Evolutionary conservation across 2,797 vertebrate genomes (phyloP).

Genomic region (Gymnocypris eckloni): DNA sequence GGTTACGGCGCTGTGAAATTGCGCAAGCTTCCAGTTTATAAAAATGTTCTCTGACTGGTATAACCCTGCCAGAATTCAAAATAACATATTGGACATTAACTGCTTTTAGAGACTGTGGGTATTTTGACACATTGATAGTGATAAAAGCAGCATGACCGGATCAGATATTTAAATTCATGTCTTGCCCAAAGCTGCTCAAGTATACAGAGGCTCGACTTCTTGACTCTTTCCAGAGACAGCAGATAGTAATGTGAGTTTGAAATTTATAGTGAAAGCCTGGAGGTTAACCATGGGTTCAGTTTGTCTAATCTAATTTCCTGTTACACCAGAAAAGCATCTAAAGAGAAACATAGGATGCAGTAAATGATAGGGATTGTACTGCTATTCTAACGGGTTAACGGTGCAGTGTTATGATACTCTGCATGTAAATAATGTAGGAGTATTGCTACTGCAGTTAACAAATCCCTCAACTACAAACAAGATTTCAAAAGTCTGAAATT

Average conservation of each 20-base stretch:
- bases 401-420: neutral
- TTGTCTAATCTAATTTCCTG: constrained; percentile 34
- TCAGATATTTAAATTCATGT: constrained; percentile 29
- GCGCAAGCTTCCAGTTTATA: constrained; percentile 49
- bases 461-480: constrained; percentile 13
- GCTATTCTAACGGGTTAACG: neutral
- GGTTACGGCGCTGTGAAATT: constrained; percentile 62
- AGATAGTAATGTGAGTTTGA: constrained; percentile 3
- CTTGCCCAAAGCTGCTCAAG: neutral
- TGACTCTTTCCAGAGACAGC: constrained; percentile 2
- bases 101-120: constrained; percentile 19
- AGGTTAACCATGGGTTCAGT: constrained; percentile 20
- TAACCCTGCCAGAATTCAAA: constrained; percentile 33
- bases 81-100: constrained; percentile 37
- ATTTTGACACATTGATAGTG: constrained; percentile 27
- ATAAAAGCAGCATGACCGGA: constrained; percentile 12
- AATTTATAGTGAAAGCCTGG: constrained; percentile 18
- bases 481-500: neutral
- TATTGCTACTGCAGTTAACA: neutral
- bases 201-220: neutral
- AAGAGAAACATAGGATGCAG: constrained; percentile 22
- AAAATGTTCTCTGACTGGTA: constrained; percentile 43
- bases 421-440: neutral
- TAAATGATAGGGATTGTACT: constrained; percentile 8
- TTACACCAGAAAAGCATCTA: constrained; percentile 20